A percentile compares a stretch with the other conserved stretches of the same genome.
These are phyloP conservation scores for Chaenogobius annularis DNA, from an alignment of 2,113 vertebrate species.

Conservation along the genomic window DNA sequence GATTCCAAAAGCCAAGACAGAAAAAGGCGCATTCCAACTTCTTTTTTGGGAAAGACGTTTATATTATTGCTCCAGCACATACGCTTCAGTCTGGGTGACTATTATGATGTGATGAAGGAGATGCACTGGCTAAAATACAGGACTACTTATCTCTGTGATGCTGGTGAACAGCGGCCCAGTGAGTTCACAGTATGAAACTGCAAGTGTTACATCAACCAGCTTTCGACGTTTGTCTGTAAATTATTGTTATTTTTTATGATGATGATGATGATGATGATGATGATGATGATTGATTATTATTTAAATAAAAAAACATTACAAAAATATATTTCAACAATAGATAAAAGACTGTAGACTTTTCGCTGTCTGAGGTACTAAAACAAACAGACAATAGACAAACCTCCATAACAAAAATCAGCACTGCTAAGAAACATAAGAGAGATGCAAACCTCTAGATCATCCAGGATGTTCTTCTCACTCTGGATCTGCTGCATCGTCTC, in stretches of 20 bases:
- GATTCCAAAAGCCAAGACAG: not conserved
- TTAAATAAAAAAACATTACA: too few species aligned
- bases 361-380: not conserved
- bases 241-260: too few species aligned
- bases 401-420: not conserved
- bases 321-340: too few species aligned
- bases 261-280: too few species aligned
- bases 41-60: not conserved
- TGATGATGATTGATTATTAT: too few species aligned
- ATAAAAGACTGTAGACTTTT: too few species aligned
- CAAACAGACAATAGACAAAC: not conserved
- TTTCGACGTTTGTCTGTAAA: too few species aligned
- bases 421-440: not conserved
- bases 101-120: not conserved
- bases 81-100: not conserved
- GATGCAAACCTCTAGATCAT: slow-evolving; percentile 24
- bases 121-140: not conserved
- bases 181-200: not conserved
- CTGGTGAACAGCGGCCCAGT: not conserved
- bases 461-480: slow-evolving; percentile 26
- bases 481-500: slow-evolving; percentile 23
- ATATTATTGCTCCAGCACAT: not conserved
- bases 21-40: not conserved
- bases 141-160: not conserved
- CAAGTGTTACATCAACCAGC: not conserved